Evolutionary conservation across 1,140 invertebrate species (phyloP).

Genomic region (Eumaeus atala): DNA sequence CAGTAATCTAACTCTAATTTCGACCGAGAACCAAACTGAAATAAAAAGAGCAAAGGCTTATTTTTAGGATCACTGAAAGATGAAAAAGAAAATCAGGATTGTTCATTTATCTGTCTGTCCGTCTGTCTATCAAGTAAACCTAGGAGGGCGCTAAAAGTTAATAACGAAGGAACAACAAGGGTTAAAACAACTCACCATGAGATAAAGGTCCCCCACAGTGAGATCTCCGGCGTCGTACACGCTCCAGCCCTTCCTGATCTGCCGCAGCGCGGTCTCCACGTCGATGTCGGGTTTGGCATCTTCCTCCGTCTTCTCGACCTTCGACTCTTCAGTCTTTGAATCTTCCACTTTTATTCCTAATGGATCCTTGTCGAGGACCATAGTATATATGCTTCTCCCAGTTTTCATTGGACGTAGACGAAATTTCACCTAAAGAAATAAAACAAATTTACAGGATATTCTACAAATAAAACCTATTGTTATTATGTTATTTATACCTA

Average conservation of each 20-base stretch:
- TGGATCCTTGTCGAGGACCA: conserved; percentile 48
- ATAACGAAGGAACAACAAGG: too few relatives aligned
- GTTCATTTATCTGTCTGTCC: background rate
- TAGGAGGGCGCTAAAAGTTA: too few relatives aligned
- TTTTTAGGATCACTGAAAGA: background rate
- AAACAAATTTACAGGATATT: background rate
- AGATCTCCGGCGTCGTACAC: conserved; percentile 82
- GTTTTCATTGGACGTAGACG: conserved; percentile 53
- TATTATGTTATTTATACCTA: too few relatives aligned
- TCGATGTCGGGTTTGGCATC: conserved; percentile 52
- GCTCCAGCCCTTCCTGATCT: conserved; percentile 87
- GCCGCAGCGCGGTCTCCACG: conserved; percentile 63
- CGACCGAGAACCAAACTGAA: conserved; percentile 84
- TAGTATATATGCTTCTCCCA: conserved; percentile 50
- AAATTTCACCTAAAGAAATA: conserved; percentile 52
- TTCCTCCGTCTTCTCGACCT: conserved; percentile 33
- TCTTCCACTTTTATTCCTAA: conserved; percentile 30
- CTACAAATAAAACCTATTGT: too few relatives aligned
- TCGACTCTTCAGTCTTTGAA: conserved; percentile 19
- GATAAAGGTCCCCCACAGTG: conserved; percentile 91
- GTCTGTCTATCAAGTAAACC: background rate
- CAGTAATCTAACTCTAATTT: conserved; percentile 89
- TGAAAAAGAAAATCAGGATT: too few relatives aligned
- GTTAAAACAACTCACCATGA: conserved; percentile 78
- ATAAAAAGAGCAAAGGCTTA: conserved; percentile 12